These are phyloP conservation scores for Aegithalos caudatus DNA, from an alignment of 2,113 vertebrate genomes.

Conservation along the genomic window DNA sequence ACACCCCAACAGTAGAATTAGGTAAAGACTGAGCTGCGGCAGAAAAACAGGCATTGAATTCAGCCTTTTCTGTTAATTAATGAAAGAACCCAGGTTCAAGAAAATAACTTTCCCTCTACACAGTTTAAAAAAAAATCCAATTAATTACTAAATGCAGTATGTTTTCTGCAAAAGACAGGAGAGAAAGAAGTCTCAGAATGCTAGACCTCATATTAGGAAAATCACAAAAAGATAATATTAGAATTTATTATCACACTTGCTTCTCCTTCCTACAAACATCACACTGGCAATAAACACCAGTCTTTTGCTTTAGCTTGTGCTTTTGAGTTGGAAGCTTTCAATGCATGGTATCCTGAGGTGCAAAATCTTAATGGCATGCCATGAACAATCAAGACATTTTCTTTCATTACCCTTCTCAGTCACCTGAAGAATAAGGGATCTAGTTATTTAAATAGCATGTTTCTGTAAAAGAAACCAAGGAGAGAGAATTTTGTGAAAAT, in stretches of 20 bases:
- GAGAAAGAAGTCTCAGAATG: not conserved
- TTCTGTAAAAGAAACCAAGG: not conserved
- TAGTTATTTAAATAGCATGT: not conserved
- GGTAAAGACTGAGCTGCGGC: not conserved
- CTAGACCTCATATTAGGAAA: not conserved
- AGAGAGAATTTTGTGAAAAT: not conserved
- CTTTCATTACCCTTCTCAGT: not conserved
- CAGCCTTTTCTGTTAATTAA: not conserved
- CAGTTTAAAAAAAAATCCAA: not conserved
- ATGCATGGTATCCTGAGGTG: not conserved
- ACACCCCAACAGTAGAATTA: not conserved
- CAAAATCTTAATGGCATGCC: not conserved
- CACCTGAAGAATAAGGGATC: not conserved
- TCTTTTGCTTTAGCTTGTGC: not conserved
- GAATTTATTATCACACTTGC: not conserved
- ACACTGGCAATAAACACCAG: not conserved
- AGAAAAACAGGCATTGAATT: not conserved
- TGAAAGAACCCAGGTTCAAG: not conserved
- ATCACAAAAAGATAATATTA: not conserved
- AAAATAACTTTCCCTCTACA: not conserved
- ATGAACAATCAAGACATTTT: not conserved
- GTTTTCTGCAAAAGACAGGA: not conserved
- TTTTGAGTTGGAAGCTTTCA: slow-evolving; percentile 23
- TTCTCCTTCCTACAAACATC: not conserved
- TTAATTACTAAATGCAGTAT: not conserved